A percentile compares a stretch with the other conserved stretches of the same genome.
These are phyloP conservation scores for Neolamprologus toae DNA, from an alignment of 2,113 vertebrate genomes.

Conservation along the genomic window DNA sequence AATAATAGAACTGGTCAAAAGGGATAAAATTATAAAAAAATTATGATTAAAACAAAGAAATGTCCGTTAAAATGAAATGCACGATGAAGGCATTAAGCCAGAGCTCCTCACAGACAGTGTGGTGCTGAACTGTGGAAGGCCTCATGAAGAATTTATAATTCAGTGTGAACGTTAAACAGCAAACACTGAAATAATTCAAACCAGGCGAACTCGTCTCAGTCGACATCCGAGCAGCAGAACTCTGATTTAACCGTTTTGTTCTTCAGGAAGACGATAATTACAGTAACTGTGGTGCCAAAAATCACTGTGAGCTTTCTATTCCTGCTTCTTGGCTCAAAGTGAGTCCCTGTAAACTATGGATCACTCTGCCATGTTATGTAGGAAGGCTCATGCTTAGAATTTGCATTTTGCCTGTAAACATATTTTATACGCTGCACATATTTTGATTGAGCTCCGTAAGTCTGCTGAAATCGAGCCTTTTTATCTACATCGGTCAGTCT, in stretches of 20 bases:
- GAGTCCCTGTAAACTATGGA: background rate
- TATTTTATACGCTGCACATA: background rate
- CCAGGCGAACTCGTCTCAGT: background rate
- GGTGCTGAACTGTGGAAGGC: background rate
- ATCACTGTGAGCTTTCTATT: background rate
- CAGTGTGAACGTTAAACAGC: background rate
- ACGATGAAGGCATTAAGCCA: background rate
- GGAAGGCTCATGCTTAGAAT: background rate
- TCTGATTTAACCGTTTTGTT: background rate
- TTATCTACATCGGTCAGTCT: background rate
- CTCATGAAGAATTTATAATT: background rate
- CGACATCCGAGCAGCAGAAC: background rate
- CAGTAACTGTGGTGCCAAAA: background rate
- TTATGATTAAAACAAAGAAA: background rate
- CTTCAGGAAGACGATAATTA: background rate
- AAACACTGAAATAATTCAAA: accelerated
- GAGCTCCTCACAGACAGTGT: background rate
- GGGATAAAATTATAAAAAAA: background rate
- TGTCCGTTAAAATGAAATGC: background rate
- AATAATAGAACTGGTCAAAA: background rate
- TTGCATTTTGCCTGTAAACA: background rate
- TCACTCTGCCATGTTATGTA: background rate
- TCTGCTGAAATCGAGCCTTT: background rate
- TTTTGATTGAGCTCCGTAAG: accelerated
- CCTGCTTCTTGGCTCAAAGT: background rate